Evolutionary conservation across 2,113 vertebrate species (phyloP).

Genomic region (Zosterops hypoxanthus): DNA sequence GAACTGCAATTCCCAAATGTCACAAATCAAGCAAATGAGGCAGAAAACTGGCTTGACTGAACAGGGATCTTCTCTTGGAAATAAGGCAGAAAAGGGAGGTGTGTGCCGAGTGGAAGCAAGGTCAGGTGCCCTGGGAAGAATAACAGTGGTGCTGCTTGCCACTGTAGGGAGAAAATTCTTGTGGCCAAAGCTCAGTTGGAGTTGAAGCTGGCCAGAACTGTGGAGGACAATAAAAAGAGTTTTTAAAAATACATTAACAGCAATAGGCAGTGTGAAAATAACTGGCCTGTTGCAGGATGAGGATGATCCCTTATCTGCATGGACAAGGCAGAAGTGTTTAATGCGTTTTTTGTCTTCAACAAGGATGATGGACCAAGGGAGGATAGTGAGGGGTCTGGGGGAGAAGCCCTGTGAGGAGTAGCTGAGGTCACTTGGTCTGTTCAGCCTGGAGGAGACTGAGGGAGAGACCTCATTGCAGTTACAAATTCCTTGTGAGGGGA

Average conservation of each 20-base stretch:
- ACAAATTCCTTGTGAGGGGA: background rate
- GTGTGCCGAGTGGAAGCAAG: background rate
- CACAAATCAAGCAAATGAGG: background rate
- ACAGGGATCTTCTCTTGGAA: background rate
- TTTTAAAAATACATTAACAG: background rate
- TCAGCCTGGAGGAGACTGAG: background rate
- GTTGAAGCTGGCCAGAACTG: background rate
- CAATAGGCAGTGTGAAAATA: background rate
- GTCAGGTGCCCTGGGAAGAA: background rate
- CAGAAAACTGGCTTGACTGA: background rate
- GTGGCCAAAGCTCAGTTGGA: background rate
- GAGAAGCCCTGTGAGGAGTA: accelerated
- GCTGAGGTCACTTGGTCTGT: background rate
- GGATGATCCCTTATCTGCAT: background rate
- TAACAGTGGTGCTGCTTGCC: background rate
- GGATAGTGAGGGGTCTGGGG: background rate
- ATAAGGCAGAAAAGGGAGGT: background rate
- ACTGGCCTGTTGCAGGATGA: background rate
- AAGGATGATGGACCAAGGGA: background rate
- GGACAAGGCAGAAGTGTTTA: background rate
- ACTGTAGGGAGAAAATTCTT: background rate
- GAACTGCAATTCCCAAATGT: background rate
- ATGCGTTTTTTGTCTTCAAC: background rate
- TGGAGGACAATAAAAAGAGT: background rate
- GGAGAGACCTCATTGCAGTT: background rate